phyloP scores from a whole-genome alignment of 92 coral and sea anemone genomes.

The Bergia puertoricense region DNA sequence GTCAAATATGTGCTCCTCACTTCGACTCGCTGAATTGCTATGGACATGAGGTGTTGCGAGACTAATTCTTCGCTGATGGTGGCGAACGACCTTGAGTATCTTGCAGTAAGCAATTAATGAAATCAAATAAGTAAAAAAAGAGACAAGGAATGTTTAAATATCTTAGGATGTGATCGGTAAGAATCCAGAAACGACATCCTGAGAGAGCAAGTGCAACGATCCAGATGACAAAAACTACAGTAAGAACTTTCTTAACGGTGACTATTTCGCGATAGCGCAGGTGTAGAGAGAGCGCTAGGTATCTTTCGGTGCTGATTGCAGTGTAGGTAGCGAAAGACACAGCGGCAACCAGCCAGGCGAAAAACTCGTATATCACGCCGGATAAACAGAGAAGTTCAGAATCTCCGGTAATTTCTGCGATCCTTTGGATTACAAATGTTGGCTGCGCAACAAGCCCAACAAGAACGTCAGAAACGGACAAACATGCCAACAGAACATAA shows the following conservation, averaged over 20 bases:
- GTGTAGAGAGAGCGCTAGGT: constrained; percentile 8
- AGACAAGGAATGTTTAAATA: constrained; percentile 15
- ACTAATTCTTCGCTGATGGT: constrained; percentile 33
- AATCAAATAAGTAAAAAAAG: background rate
- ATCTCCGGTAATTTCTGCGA: constrained; percentile 1
- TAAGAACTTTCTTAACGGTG: background rate
- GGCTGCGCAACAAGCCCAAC: constrained; percentile 9
- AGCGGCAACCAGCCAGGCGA: background rate
- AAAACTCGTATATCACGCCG: constrained; percentile 11
- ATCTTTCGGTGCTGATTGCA: constrained; percentile 9
- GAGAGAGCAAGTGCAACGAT: background rate
- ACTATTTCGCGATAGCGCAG: constrained; percentile 12
- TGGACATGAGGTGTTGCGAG: background rate
- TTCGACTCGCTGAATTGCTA: background rate
- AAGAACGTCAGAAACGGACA: background rate
- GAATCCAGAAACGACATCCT: constrained; percentile 14
- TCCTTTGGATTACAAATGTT: constrained; percentile 13
- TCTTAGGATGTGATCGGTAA: constrained; percentile 5
- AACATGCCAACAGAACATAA: background rate
- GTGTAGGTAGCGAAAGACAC: constrained; percentile 14
- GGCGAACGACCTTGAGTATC: constrained; percentile 42
- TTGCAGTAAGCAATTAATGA: constrained; percentile 35
- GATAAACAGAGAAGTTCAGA: background rate
- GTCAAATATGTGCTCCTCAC: background rate
- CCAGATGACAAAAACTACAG: constrained; percentile 5